Evolutionary conservation across 2,888 invertebrate genomes (phyloP).

Genomic region (Drosophila greeni): DNA sequence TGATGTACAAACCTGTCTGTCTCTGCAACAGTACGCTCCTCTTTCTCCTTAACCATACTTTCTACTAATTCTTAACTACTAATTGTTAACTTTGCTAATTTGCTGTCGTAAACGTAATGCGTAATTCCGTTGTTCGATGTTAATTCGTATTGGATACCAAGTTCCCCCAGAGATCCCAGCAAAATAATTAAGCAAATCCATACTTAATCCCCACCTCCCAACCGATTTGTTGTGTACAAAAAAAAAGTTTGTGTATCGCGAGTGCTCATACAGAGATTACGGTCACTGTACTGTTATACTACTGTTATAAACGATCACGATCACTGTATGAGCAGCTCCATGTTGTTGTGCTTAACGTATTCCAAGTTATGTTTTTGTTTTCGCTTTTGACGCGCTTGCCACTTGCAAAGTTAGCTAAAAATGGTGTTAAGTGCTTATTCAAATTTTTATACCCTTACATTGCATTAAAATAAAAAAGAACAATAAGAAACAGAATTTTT

Average conservation of each 20-base stretch:
- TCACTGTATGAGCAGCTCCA: constrained; percentile 44
- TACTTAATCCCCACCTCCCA: constrained; percentile 22
- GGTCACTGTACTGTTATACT: constrained; percentile 10
- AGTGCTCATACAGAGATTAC: constrained; percentile 18
- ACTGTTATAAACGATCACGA: constrained; percentile 15
- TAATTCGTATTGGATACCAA: constrained; percentile 45
- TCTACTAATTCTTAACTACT: constrained; percentile 41
- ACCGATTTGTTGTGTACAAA: constrained; percentile 36
- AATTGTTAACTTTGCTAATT: constrained; percentile 51
- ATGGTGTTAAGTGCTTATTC: neutral
- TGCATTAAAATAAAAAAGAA: neutral
- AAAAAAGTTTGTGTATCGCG: constrained; percentile 28
- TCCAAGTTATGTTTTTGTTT: constrained; percentile 52
- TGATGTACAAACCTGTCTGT: constrained; percentile 51
- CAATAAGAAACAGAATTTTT: no score
- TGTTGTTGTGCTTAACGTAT: constrained; percentile 72
- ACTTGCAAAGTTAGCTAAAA: constrained; percentile 23
- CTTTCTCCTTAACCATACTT: constrained; percentile 47
- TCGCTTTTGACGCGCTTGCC: constrained; percentile 28
- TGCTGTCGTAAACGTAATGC: constrained; percentile 64
- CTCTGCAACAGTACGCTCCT: constrained; percentile 57
- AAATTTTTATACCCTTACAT: constrained; percentile 16
- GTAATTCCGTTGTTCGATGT: constrained; percentile 58
- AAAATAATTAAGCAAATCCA: constrained; percentile 30
- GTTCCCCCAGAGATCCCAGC: constrained; percentile 16